A percentile compares a stretch with the other conserved stretches of the same genome.
Conservation (phyloP, 2,113 vertebrate species). For the Haplotaxodon microlepis region DNA sequence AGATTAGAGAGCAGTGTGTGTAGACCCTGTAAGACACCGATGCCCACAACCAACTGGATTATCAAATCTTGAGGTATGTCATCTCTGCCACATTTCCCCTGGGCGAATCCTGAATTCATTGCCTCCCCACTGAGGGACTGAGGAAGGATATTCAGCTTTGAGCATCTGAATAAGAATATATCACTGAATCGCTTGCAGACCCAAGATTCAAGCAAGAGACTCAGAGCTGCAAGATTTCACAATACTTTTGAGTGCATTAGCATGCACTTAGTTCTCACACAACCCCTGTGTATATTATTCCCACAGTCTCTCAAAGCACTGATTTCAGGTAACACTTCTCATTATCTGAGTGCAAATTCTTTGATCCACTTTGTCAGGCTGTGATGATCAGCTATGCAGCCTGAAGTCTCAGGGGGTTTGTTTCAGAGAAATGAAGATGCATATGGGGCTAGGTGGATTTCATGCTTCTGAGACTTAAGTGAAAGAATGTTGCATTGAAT, state of each 20-base stretch:
- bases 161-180: slow-evolving; percentile 40
- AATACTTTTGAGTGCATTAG: slow-evolving; percentile 51
- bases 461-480: slow-evolving; percentile 12
- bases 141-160: slow-evolving; percentile 39
- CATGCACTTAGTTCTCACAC: slow-evolving; percentile 46
- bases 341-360: slow-evolving; percentile 40
- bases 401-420: slow-evolving; percentile 7
- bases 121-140: background rate
- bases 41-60: slow-evolving; percentile 40
- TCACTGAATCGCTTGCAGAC: slow-evolving; percentile 18
- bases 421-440: slow-evolving; percentile 37
- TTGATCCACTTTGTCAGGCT: slow-evolving; percentile 52
- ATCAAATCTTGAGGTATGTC: slow-evolving; percentile 38
- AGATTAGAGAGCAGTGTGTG: slow-evolving; percentile 16
- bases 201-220: slow-evolving; percentile 21
- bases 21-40: background rate
- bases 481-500: slow-evolving; percentile 3
- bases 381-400: slow-evolving; percentile 32
- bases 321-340: slow-evolving; percentile 52
- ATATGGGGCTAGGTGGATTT: slow-evolving; percentile 23
- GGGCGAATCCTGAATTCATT: slow-evolving; percentile 6
- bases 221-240: slow-evolving; percentile 27
- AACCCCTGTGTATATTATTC: slow-evolving; percentile 34
- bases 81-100: slow-evolving; percentile 37
- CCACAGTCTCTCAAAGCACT: slow-evolving; percentile 35